phyloP scores from a whole-genome alignment of 64 coral and sea anemone species.

The Actinia equina region DNA sequence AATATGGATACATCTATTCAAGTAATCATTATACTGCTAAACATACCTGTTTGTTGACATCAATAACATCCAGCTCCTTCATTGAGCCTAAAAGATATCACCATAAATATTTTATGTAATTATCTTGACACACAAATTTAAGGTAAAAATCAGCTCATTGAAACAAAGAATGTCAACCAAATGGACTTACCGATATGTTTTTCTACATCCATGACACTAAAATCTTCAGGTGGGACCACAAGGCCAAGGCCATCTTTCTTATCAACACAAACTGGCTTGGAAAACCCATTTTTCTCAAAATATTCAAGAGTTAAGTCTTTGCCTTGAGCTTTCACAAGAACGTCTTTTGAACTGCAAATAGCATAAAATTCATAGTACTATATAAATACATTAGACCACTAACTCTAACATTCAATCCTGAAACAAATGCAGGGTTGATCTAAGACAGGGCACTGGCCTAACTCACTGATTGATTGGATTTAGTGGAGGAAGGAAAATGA shows the following conservation, averaged over 20 bases:
- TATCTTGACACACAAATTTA: background rate
- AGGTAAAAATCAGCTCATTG: too few relatives aligned
- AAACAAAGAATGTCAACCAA: too few relatives aligned
- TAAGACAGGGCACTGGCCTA: too few relatives aligned
- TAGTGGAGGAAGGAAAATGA: too few relatives aligned
- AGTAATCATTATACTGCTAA: too few relatives aligned
- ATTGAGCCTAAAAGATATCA: slow-evolving; percentile 68
- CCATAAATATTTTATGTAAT: too few relatives aligned
- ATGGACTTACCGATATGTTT: slow-evolving; percentile 88
- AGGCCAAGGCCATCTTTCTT: slow-evolving; percentile 85
- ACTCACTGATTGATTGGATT: too few relatives aligned
- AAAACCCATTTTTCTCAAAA: slow-evolving; percentile 84
- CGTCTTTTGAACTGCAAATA: slow-evolving; percentile 15
- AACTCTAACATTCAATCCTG: too few relatives aligned
- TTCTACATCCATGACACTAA: slow-evolving; percentile 91
- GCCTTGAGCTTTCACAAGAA: slow-evolving; percentile 32
- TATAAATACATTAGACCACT: too few relatives aligned
- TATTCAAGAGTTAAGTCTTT: slow-evolving; percentile 69
- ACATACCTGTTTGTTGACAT: slow-evolving; percentile 80
- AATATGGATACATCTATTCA: too few relatives aligned
- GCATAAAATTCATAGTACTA: background rate
- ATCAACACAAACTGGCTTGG: slow-evolving; percentile 75
- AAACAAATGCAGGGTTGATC: too few relatives aligned
- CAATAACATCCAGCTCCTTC: slow-evolving; percentile 93
- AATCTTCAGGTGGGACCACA: slow-evolving; percentile 62